A percentile compares a stretch with the other conserved stretches of the same genome.
Conservation (phyloP, 2,797 vertebrate species). For the Trachops cirrhosus region DNA sequence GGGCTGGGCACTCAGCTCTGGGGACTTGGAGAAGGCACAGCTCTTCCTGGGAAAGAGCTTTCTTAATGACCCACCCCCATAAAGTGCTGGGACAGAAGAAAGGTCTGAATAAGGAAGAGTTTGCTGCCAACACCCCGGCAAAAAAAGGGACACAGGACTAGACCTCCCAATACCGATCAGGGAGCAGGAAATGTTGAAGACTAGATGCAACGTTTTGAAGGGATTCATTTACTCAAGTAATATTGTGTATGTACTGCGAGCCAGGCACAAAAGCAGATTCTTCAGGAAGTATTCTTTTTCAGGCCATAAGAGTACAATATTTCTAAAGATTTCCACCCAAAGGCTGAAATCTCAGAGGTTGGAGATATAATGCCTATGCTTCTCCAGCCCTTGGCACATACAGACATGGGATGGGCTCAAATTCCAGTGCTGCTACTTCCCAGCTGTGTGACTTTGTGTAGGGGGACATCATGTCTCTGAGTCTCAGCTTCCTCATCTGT, state of each 20-base stretch:
- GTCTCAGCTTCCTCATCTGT: neutral
- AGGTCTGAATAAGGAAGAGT: conserved; percentile 67
- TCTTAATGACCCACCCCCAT: conserved; percentile 57
- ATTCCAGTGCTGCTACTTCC: neutral
- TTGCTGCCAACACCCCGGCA: conserved; percentile 66
- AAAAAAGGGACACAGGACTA: conserved; percentile 46
- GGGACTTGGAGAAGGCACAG: conserved; percentile 50
- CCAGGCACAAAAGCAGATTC: neutral
- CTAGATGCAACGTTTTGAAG: neutral
- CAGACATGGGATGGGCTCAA: neutral
- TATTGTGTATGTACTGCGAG: neutral
- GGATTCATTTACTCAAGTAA: neutral
- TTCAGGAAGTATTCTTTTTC: conserved; percentile 6
- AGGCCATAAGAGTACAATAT: neutral
- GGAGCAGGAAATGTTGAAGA: conserved; percentile 33
- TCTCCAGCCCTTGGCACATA: neutral
- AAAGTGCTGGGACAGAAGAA: conserved; percentile 46
- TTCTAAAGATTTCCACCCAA: conserved; percentile 6
- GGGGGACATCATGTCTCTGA: neutral
- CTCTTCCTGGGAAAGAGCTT: conserved; percentile 71
- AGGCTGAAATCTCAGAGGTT: neutral
- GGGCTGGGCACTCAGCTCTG: conserved; percentile 35
- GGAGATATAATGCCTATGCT: too few relatives aligned
- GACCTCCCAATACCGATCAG: conserved; percentile 11
- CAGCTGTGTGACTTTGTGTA: neutral